Evolutionary conservation across 2,888 invertebrate genomes (phyloP).

Genomic region (Hemicrepidius hirtus): DNA sequence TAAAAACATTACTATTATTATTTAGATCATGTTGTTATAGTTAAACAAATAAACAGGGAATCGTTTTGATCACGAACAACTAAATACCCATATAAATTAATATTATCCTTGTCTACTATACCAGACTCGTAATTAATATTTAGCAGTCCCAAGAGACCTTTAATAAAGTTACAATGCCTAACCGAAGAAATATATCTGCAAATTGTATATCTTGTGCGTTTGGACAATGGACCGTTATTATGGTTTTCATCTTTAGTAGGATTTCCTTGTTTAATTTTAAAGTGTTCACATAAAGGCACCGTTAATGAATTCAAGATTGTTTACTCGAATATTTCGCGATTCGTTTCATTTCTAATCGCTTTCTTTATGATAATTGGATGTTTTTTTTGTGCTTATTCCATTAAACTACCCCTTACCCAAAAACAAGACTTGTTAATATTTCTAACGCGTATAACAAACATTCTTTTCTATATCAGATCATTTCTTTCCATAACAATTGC

Average conservation of each 20-base stretch:
- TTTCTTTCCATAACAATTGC: not conserved
- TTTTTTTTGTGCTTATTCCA: not conserved
- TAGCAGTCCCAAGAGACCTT: too few relatives aligned
- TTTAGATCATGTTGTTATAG: too few relatives aligned
- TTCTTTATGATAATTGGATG: not conserved
- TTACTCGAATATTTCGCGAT: not conserved
- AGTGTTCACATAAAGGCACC: not conserved
- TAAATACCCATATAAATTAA: too few relatives aligned
- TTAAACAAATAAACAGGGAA: too few relatives aligned
- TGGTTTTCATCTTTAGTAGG: not conserved
- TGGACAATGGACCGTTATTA: not conserved
- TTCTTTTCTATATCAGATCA: too few relatives aligned
- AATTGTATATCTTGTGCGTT: conserved; percentile 2
- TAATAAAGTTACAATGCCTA: not conserved
- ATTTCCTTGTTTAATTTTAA: not conserved
- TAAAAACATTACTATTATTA: too few relatives aligned
- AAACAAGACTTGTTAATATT: not conserved
- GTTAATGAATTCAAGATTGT: not conserved
- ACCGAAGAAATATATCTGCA: not conserved
- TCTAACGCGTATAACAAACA: not conserved
- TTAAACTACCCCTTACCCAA: not conserved
- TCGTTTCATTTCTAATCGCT: not conserved
- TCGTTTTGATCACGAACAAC: too few relatives aligned
- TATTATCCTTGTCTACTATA: too few relatives aligned
- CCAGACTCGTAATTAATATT: too few relatives aligned